Evolutionary conservation across 2,888 invertebrate genomes (phyloP).

Genomic region (Cheilosia impressa): DNA sequence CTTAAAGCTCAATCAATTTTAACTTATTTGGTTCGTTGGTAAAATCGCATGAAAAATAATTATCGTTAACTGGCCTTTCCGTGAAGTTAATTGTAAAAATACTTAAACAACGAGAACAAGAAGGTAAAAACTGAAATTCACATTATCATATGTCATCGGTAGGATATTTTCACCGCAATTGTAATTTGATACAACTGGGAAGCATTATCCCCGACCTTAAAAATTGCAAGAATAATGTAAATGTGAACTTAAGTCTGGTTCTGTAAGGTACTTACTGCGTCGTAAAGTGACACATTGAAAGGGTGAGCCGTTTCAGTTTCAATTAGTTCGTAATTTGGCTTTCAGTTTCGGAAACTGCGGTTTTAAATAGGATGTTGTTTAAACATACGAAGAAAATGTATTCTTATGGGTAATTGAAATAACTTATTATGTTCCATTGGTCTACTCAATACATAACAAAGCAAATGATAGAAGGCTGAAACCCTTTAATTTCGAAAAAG

Average conservation of each 20-base stretch:
- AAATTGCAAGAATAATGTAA: conserved; percentile 12
- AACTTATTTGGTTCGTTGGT: neutral
- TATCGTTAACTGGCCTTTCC: neutral
- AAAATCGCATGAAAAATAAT: no score
- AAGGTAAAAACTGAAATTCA: conserved; percentile 13
- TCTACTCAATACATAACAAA: no score
- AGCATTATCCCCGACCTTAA: conserved; percentile 19
- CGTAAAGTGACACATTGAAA: conserved; percentile 53
- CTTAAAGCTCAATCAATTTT: neutral
- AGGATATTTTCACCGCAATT: conserved; percentile 29
- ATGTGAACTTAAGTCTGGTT: conserved; percentile 6
- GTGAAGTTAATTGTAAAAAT: neutral
- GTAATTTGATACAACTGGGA: conserved; percentile 72
- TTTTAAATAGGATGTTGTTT: conserved; percentile 53
- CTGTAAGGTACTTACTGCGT: neutral
- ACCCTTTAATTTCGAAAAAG: no score
- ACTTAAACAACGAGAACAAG: neutral
- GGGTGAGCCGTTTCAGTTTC: conserved; percentile 50
- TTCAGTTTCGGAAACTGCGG: conserved; percentile 71
- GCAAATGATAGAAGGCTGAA: no score
- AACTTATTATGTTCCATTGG: no score
- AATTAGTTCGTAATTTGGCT: conserved; percentile 43
- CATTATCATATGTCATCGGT: neutral
- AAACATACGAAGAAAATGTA: neutral
- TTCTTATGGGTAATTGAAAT: neutral